phyloP scores from a whole-genome alignment of 1,140 invertebrate species.

The Uloborus diversus region DNA sequence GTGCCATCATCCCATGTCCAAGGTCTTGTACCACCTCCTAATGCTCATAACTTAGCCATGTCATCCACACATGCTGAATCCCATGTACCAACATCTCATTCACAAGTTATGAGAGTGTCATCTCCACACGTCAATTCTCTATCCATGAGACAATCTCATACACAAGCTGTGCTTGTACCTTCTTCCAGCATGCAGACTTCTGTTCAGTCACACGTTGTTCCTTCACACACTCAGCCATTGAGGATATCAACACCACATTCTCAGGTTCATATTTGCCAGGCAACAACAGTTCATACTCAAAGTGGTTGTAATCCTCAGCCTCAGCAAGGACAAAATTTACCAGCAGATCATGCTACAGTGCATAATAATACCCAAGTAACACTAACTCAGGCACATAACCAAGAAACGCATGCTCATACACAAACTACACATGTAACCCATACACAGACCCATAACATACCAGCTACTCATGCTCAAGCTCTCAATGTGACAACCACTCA shows the following conservation, averaged over 20 bases:
- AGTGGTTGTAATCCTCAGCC: too few species aligned
- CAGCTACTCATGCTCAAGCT: neutral
- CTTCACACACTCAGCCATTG: neutral
- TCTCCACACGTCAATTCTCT: neutral
- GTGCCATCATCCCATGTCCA: neutral
- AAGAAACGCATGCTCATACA: neutral
- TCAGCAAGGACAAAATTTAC: too few species aligned
- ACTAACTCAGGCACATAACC: neutral
- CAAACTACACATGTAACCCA: neutral
- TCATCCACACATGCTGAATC: constrained; percentile 1
- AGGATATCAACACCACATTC: too few species aligned
- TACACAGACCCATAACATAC: neutral
- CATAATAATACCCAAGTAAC: too few species aligned
- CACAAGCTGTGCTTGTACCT: neutral
- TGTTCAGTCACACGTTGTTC: neutral
- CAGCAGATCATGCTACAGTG: too few species aligned
- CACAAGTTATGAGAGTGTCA: neutral
- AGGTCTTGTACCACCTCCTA: neutral
- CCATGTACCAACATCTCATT: constrained; percentile 6
- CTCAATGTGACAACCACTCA: neutral
- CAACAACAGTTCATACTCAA: too few species aligned
- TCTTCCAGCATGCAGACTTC: neutral
- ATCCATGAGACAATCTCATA: neutral
- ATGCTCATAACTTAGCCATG: neutral
- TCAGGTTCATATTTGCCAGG: too few species aligned